phyloP scores from a whole-genome alignment of 2,888 invertebrate genomes.

The Hypomecis atomaria region DNA sequence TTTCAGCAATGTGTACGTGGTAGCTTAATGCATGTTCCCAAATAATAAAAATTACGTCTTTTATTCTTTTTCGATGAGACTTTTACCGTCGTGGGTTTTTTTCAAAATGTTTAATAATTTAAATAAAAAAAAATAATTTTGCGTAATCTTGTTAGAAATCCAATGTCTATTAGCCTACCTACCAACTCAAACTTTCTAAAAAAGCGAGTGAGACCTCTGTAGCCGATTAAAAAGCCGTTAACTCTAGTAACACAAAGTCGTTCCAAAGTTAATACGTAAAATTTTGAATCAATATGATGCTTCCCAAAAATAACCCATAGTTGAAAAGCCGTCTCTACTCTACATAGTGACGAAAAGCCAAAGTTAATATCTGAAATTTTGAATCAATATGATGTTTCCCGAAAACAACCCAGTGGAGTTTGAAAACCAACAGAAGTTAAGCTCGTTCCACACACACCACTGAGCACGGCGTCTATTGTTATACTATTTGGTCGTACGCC shows the following conservation, averaged over 20 bases:
- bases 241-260: background rate
- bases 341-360: background rate
- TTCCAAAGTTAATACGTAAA: background rate
- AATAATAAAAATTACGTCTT: too few species aligned
- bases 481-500: background rate
- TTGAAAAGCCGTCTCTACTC: background rate
- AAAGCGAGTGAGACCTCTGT: too few species aligned
- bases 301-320: background rate
- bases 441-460: constrained; percentile 54
- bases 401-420: background rate
- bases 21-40: too few species aligned
- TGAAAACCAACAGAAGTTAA: constrained; percentile 43
- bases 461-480: constrained; percentile 15
- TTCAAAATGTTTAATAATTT: too few species aligned
- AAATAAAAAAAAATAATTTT: too few species aligned
- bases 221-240: background rate
- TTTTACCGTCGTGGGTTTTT: too few species aligned
- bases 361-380: background rate
- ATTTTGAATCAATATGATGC: background rate
- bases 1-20: too few species aligned
- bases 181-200: too few species aligned
- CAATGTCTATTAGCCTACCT: too few species aligned
- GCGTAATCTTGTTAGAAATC: too few species aligned
- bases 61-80: too few species aligned
- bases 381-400: background rate